Conservation (phyloP, 2,797 vertebrate species). For the Fistularia commersonii region DNA sequence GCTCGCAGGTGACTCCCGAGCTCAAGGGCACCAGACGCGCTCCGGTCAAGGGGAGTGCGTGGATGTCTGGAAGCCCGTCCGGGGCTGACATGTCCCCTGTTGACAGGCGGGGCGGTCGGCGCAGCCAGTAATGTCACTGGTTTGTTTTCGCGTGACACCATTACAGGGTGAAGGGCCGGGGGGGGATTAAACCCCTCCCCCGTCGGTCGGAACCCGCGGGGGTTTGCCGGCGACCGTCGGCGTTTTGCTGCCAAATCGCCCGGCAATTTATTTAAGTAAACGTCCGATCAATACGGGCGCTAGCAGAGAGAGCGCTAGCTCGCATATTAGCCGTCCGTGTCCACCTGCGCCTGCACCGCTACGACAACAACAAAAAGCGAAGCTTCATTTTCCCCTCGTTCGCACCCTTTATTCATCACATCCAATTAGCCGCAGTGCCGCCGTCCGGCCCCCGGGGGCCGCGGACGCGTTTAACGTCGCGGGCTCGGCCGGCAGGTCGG, state of each 20-base stretch:
- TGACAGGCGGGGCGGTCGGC: slow-evolving; percentile 21
- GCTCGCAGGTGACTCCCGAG: slow-evolving; percentile 56
- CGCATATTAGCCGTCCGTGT: slow-evolving; percentile 62
- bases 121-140: slow-evolving; percentile 6
- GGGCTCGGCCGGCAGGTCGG: slow-evolving; percentile 43
- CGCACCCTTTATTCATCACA: not conserved
- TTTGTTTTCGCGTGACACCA: slow-evolving; percentile 4
- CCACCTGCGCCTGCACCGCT: no score
- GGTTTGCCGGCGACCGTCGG: slow-evolving; percentile 22
- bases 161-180: no score
- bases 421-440: not conserved
- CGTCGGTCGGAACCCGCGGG: no score
- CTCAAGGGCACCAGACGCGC: slow-evolving; percentile 66
- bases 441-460: no score
- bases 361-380: slow-evolving; percentile 14
- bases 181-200: no score
- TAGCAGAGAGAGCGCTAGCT: slow-evolving; percentile 58
- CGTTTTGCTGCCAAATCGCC: slow-evolving; percentile 54
- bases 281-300: slow-evolving; percentile 69
- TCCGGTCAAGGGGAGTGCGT: slow-evolving; percentile 57
- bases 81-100: slow-evolving; percentile 25
- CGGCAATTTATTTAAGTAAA: slow-evolving; percentile 75
- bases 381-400: not conserved
- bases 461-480: slow-evolving; percentile 38
- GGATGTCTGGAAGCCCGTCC: slow-evolving; percentile 28